Conservation (phyloP, 2,888 invertebrate genomes). For the Allophyes oxyacanthae region DNA sequence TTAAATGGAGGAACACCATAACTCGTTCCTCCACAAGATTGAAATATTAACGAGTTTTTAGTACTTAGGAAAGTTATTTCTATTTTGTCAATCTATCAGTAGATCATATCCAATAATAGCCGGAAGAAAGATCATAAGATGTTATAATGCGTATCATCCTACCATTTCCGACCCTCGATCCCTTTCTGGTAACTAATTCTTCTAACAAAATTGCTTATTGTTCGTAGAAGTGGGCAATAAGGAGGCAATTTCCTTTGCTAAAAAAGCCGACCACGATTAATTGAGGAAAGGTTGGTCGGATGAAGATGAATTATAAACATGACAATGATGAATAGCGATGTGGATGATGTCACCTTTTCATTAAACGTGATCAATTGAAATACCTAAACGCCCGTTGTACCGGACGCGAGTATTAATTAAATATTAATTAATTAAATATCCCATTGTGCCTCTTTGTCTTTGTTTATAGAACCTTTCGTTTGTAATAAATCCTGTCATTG, state of each 20-base stretch:
- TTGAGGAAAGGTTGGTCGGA: conserved; percentile 56
- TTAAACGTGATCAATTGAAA: conserved; percentile 60
- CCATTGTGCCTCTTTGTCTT: conserved; percentile 41
- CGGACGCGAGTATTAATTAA: conserved; percentile 41
- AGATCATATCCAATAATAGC: conserved; percentile 10
- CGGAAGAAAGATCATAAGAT: conserved; percentile 27
- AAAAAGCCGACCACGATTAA: conserved; percentile 52
- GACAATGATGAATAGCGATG: conserved; percentile 59
- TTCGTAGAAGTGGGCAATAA: conserved; percentile 43
- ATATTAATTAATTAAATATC: conserved; percentile 49
- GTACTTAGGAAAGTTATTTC: too few relatives aligned
- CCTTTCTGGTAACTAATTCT: conserved; percentile 32
- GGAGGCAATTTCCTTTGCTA: conserved; percentile 40
- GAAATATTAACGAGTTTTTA: background rate
- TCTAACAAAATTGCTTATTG: conserved; percentile 46
- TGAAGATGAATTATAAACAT: conserved; percentile 65
- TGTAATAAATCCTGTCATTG: conserved; percentile 40
- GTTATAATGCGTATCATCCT: conserved; percentile 33
- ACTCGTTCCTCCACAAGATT: too few relatives aligned
- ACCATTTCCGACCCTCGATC: conserved; percentile 44
- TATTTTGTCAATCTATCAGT: too few relatives aligned
- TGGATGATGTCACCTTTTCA: conserved; percentile 60
- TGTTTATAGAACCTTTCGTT: conserved; percentile 32
- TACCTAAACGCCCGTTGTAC: conserved; percentile 22
- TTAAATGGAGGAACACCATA: too few relatives aligned